These are phyloP conservation scores for Acheta domesticus DNA, from an alignment of 2,888 invertebrate genomes.

Conservation along the genomic window DNA sequence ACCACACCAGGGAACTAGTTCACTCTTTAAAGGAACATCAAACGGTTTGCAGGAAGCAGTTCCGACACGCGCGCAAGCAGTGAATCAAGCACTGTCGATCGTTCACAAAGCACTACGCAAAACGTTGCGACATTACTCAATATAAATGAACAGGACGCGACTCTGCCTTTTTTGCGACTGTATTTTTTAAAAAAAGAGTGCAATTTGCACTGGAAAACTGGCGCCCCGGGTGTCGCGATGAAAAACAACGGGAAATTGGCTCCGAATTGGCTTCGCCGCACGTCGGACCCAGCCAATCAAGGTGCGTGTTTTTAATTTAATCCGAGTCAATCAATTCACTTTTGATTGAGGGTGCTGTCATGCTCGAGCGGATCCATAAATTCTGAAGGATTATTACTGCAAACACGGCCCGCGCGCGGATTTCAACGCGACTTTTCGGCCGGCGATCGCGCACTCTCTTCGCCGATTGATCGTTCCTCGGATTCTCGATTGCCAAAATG, in stretches of 20 bases:
- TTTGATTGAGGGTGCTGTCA: not conserved
- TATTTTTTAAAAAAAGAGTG: not conserved
- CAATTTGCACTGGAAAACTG: not conserved
- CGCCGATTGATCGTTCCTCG: too few relatives aligned
- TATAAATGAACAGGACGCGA: not conserved
- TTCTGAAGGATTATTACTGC: not conserved
- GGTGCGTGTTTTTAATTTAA: conserved; percentile 18
- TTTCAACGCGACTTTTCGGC: too few relatives aligned
- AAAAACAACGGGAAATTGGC: not conserved
- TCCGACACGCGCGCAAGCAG: too few relatives aligned
- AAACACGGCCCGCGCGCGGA: too few relatives aligned
- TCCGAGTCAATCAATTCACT: conserved; percentile 18
- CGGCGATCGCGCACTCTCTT: too few relatives aligned
- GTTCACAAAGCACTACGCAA: not conserved
- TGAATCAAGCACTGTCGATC: too few relatives aligned
- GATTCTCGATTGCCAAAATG: too few relatives aligned
- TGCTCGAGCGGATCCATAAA: not conserved
- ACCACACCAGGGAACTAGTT: too few relatives aligned
- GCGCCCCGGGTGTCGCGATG: not conserved
- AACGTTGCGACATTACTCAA: not conserved
- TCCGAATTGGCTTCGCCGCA: not conserved
- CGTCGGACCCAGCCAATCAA: not conserved
- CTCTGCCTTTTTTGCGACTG: not conserved
- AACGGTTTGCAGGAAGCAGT: too few relatives aligned
- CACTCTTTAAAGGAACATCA: too few relatives aligned